These are phyloP conservation scores for Lasioglossum leucozonium DNA, from an alignment of 2,888 invertebrate genomes.

Conservation along the genomic window DNA sequence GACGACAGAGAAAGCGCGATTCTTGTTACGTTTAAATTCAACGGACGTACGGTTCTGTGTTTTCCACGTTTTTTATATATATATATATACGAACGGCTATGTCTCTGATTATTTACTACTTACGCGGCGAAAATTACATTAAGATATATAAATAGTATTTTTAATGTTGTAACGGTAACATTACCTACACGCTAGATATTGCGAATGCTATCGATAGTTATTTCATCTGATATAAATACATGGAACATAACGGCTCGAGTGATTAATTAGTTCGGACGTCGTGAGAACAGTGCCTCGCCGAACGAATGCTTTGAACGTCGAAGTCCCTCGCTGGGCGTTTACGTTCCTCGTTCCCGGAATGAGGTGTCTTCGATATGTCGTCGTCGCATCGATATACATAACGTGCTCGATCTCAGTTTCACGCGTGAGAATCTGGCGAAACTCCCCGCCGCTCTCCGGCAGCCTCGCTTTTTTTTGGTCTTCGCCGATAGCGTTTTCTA, in stretches of 20 bases:
- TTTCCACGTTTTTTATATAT: constrained; percentile 30
- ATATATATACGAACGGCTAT: constrained; percentile 76
- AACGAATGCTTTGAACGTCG: constrained; percentile 38
- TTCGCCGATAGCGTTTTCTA: constrained; percentile 11
- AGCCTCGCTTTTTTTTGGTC: constrained; percentile 1
- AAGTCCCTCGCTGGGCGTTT: constrained; percentile 12
- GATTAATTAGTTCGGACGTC: constrained; percentile 54
- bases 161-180: constrained; percentile 82
- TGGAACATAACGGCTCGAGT: constrained; percentile 65
- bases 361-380: constrained; percentile 47
- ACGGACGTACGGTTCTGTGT: constrained; percentile 49
- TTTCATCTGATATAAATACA: constrained; percentile 67
- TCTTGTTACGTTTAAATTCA: constrained; percentile 71
- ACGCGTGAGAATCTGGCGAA: constrained; percentile 8
- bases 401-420: not conserved
- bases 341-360: constrained; percentile 20
- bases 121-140: constrained; percentile 64
- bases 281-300: constrained; percentile 44
- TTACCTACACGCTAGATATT: constrained; percentile 72
- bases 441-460: not conserved
- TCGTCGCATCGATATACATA: constrained; percentile 31
- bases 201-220: constrained; percentile 64
- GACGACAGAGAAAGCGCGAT: constrained; percentile 53
- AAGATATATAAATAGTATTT: constrained; percentile 82
- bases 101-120: constrained; percentile 72